Base-by-base conservation (phyloP, 2,888 invertebrate genomes). In the Lochmaea crataegi region DNA sequence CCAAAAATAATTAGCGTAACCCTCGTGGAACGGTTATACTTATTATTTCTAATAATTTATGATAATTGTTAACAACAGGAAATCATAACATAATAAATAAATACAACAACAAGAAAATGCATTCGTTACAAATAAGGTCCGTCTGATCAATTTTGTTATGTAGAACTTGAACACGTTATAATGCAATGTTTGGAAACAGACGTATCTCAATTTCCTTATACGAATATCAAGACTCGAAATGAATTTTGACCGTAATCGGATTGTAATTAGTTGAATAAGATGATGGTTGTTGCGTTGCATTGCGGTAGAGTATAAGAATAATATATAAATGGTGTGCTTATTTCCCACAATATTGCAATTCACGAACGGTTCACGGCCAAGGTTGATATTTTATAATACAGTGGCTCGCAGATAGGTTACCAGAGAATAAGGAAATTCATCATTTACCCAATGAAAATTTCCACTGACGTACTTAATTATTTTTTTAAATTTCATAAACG, bases 211-310 rank as follows among this genome's bases (percentile, higher is more conserved):
- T 60, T 60, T 60, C 60, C 60, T 60, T 38, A 60, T 60, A 32
- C 9, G 26, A 22, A n/a, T n/a, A 22, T 48, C 14, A 18, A 7
- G 48, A 48, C 48, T 32, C 32, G 26, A 14, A 65, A 65, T 65
- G 18, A 51, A 65, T 65, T 65, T 65, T 65, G 65, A 51, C 65
- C 65, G 22, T 65, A 65, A 48, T 48, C 48, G 65, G 65, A 48
- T 22, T 12, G 48, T 51, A 65, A 65, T 51, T 65, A 65, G 51
- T 65, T 18, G 18, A 41, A 11, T n/a, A 38, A 16, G 63, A 41
- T 11, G 42, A 38, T 32, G 32, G 32, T 32, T n/a, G n/a, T n/a
- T n/a, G n/a, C n/a, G n/a, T n/a, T 32, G 5, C 32, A 6, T 32
- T 32, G 32, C 32, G 32, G 32, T 32, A 32, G 32, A 32, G 32